These are phyloP conservation scores for Xiphydria camelus DNA, from an alignment of 2,888 invertebrate species.

Conservation along the genomic window DNA sequence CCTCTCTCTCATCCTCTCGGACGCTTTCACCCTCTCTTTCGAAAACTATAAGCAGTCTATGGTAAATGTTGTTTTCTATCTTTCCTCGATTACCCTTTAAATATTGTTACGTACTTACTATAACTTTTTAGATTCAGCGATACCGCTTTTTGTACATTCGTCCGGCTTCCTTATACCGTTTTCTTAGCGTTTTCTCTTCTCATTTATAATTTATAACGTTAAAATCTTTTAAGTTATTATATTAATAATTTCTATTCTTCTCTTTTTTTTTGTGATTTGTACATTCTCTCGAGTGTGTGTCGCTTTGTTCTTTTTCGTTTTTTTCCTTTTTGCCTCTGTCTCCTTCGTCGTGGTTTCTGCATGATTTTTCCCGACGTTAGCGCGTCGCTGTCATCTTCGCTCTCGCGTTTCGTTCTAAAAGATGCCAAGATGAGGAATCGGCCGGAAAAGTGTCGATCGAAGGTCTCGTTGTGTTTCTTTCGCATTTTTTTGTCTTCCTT, in stretches of 20 bases:
- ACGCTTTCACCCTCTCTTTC: no score
- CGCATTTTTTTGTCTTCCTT: neutral
- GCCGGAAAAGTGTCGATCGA: neutral
- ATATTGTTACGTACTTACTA: slow-evolving; percentile 54
- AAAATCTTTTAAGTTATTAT: slow-evolving; percentile 51
- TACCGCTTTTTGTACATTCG: slow-evolving; percentile 56
- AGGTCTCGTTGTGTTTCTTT: neutral
- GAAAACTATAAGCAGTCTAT: no score
- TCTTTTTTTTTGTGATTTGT: slow-evolving; percentile 51
- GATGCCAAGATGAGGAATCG: neutral
- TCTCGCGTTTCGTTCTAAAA: neutral
- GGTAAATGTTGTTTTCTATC: no score
- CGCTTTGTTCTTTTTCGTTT: slow-evolving; percentile 23
- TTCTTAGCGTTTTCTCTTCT: slow-evolving; percentile 26
- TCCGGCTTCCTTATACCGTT: slow-evolving; percentile 21
- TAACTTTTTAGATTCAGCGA: slow-evolving; percentile 45
- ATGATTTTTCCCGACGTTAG: no score
- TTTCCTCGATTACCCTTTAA: no score
- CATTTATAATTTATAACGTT: slow-evolving; percentile 54
- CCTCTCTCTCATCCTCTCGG: no score
- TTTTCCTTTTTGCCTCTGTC: slow-evolving; percentile 18
- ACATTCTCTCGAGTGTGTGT: slow-evolving; percentile 52
- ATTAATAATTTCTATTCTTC: slow-evolving; percentile 48
- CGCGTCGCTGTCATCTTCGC: neutral
- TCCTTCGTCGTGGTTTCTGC: no score